phyloP scores from a whole-genome alignment of 1,140 invertebrate species.

The Drosophila sulfurigaster region DNA sequence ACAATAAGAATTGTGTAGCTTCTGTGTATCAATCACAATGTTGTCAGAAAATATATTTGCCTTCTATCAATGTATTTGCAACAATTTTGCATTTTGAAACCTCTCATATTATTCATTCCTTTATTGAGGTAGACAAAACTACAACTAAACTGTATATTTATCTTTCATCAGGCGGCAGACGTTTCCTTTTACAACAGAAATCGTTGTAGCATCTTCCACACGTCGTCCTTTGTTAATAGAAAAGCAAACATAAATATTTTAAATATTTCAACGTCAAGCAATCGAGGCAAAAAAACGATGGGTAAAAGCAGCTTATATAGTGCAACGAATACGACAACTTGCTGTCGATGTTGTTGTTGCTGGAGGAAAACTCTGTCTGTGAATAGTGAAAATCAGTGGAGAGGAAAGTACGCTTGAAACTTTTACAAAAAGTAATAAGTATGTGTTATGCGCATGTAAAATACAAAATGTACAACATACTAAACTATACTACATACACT shows the following conservation, averaged over 20 bases:
- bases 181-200: neutral
- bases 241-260: constrained; percentile 17
- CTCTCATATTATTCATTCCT: neutral
- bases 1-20: too few species aligned
- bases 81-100: neutral
- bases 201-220: neutral
- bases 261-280: constrained; percentile 20
- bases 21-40: too few species aligned
- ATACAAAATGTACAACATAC: constrained; percentile 11
- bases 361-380: constrained; percentile 5
- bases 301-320: neutral
- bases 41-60: too few species aligned
- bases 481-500: neutral
- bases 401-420: constrained; percentile 38
- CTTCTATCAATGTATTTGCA: too few species aligned
- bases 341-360: neutral
- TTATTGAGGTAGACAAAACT: neutral
- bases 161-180: neutral
- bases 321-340: neutral
- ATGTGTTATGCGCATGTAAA: constrained; percentile 38
- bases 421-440: constrained; percentile 40
- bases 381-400: constrained; percentile 22
- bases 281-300: constrained; percentile 14
- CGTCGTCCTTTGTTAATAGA: neutral
- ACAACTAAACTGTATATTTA: neutral